A percentile compares a stretch with the other conserved stretches of the same genome.
Evolutionary conservation across 2,797 vertebrate genomes (phyloP).

Genomic region (Schizothorax lantsangensis): DNA sequence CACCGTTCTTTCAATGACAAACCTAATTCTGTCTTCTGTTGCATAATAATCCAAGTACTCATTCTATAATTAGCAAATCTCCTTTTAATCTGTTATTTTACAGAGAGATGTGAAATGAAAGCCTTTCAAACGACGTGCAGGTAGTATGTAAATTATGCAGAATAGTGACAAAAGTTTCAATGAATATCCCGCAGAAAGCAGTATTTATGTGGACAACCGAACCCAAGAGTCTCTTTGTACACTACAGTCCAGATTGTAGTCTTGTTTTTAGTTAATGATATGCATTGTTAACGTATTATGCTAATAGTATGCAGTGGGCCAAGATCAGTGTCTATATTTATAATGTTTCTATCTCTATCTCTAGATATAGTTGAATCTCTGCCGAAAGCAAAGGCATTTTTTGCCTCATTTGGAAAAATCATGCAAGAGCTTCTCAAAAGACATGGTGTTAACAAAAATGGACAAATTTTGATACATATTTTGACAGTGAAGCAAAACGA

Average conservation of each 20-base stretch:
- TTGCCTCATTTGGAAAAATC: not conserved
- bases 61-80: constrained; percentile 43
- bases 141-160: not conserved
- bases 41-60: constrained; percentile 44
- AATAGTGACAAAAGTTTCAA: not conserved
- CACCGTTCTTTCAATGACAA: constrained; percentile 37
- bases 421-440: constrained; percentile 1
- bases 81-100: constrained; percentile 48
- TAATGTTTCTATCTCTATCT: constrained; percentile 52
- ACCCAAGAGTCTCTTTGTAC: not conserved
- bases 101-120: constrained; percentile 27
- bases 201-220: not conserved
- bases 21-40: constrained; percentile 41
- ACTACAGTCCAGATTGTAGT: constrained; percentile 22
- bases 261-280: constrained; percentile 57
- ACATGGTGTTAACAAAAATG: constrained; percentile 4
- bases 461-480: constrained; percentile 4
- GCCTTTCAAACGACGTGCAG: not conserved
- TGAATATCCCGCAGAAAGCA: not conserved
- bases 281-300: constrained; percentile 63
- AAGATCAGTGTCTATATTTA: constrained; percentile 64
- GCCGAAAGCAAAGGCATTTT: not conserved
- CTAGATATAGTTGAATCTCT: constrained; percentile 7
- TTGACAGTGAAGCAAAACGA: constrained; percentile 23
- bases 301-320: constrained; percentile 60